Base-by-base conservation (phyloP, 2,888 invertebrate species). In the Epsilonema sp. region DNA sequence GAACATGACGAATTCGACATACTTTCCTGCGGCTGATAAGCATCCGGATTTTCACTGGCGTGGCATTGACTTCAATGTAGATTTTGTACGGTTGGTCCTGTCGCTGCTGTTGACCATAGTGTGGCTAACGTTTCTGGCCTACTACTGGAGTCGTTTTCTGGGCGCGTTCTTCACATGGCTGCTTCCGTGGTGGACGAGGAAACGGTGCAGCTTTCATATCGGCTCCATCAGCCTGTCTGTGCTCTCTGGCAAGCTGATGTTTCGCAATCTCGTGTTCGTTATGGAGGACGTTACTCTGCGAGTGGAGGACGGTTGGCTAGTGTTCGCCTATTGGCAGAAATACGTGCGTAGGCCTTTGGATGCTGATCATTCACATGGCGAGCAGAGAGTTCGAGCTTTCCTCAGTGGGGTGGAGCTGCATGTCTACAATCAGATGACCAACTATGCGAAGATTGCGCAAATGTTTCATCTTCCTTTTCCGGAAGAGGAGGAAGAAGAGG, bases 231-330 rank as follows among this genome's bases (percentile, higher is more conserved):
- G 87, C 3, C 72, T 92, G 46, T 86, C 89, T 67, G 83, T 87
- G n/a, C 73, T 94, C 52, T 85, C 90, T 46, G 97, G 97, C 2
- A 94, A 94, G 71, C 80, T 97, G 46, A 94, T 94, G 92, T 90
- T 94, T 67, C 76, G 89, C 49, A 89, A 94, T 71, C 78, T 94
- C 56, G 80, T 84, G 46, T 89, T 84, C 63, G 82, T 89, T 51
- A 87, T 83, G 53, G 82, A 84, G 63, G 92, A 97, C 71, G 89
- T 82, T 67, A 82, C 86, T 26, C 68, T 89, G 38, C 75, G 90
- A 53, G 78, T 90, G 53, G 90, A 90, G 67, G 92, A 94, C 72
- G 94, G 92, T 1, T 90, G 87, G 75, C 74, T 90, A 53, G 86
- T 92, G 69, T 94, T 97, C 70, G 76, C 90, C 44, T 97, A 90